Percentiles rank a stretch among this genome's conserved stretches.
Conservation (phyloP, 2,113 vertebrate species). For the Theristicus caerulescens region DNA sequence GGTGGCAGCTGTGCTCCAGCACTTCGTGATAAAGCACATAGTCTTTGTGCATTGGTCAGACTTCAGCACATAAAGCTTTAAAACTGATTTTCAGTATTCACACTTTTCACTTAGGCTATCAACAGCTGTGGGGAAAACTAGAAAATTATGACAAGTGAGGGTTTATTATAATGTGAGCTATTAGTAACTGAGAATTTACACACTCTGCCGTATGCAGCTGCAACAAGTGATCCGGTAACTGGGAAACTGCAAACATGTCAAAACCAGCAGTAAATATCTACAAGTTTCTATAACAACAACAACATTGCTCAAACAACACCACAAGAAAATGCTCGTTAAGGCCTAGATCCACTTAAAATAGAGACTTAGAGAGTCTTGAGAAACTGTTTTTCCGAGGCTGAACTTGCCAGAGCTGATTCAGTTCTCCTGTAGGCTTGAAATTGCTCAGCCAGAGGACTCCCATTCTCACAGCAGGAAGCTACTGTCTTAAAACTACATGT, state of each 20-base stretch:
- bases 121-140: neutral
- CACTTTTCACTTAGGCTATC: neutral
- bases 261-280: neutral
- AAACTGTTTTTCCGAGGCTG: neutral
- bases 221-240: neutral
- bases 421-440: neutral
- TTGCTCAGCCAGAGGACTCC: neutral
- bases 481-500: neutral
- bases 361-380: neutral
- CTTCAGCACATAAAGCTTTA: neutral
- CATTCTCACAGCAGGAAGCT: neutral
- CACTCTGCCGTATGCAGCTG: neutral
- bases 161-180: neutral
- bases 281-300: conserved; percentile 21
- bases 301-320: neutral
- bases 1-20: neutral
- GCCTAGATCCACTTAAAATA: neutral
- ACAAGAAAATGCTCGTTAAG: neutral
- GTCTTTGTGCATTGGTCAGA: neutral
- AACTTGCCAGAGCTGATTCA: neutral
- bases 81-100: neutral
- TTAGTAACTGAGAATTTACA: neutral
- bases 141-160: neutral
- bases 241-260: neutral
- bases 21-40: neutral